Conservation (phyloP, 2,113 vertebrate genomes). For the Phyllostomus discolor region DNA sequence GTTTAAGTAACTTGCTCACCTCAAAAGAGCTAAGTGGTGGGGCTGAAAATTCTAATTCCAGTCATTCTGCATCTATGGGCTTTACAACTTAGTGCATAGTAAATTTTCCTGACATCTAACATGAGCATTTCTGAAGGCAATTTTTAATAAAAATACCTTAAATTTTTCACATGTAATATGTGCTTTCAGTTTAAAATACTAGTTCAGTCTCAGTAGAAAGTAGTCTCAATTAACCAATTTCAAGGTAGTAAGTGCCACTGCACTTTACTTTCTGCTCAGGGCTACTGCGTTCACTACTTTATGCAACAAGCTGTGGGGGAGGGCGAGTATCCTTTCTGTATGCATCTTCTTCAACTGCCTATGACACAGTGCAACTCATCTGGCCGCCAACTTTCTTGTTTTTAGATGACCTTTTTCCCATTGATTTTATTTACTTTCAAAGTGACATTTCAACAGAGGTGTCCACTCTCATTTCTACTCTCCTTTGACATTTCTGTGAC, state of each 20-base stretch:
- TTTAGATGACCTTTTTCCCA: slow-evolving; percentile 32
- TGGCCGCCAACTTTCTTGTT: slow-evolving; percentile 37
- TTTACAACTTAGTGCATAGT: not conserved
- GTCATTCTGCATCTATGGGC: not conserved
- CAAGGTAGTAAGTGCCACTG: not conserved
- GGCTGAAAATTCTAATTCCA: not conserved
- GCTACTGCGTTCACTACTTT: not conserved
- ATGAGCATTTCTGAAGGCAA: not conserved
- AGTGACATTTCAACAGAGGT: slow-evolving; percentile 75
- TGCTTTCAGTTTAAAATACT: slow-evolving; percentile 1
- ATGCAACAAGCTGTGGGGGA: not conserved
- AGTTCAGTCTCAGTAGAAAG: not conserved
- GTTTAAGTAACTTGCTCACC: not conserved
- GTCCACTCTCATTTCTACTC: slow-evolving; percentile 69
- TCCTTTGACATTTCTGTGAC: slow-evolving; percentile 80
- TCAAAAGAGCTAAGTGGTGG: not conserved
- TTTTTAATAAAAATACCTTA: not conserved
- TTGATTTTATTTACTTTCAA: slow-evolving; percentile 78
- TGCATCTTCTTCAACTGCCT: not conserved
- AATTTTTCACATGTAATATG: not conserved
- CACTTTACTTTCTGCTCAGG: not conserved
- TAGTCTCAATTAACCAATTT: not conserved
- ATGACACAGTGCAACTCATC: not conserved
- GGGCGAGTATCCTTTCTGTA: not conserved
- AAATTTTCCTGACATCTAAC: not conserved